Evolutionary conservation across 2,888 invertebrate genomes (phyloP), one percentile per base, ranked within the genome.

Genomic region (Mylabris sibirica): DNA sequence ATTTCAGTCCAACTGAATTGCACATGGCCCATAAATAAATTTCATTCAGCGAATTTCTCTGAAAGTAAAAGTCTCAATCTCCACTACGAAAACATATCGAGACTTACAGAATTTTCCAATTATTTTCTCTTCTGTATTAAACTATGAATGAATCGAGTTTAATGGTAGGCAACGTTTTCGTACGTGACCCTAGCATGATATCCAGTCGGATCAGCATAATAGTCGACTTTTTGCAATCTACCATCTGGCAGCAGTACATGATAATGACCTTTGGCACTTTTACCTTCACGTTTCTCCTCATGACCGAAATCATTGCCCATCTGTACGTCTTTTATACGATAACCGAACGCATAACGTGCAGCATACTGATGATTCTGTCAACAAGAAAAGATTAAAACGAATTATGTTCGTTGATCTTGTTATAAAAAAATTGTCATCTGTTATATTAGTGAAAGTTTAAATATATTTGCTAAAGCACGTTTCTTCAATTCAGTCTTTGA

Each of bases 241-340:
- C 94, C 94, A 84, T 94, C 94, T 1, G 94, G 94, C 57, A 94
- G 85, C 11, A 91, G 86, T 3, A 94, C 93, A 78, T 93, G 92
- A 85, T 94, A 94, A 71, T 90, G 89, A 14, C 94, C 94, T 76
- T 89, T 90, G 1, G 91, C 89, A 60, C 88, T 88, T 72, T 90
- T 89, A 12, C 91, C 92, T 70, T 89, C 88, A 74, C 90, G 89
- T 59, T 88, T 87, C 84, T 94, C 93, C 70, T 89, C 89, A 82
- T 94, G 94, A 9, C 93, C 93, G 81, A 91, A 94, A 81, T 93
- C 91, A 80, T 91, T 93, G 63, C 92, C 92, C 71, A 89, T 89
- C 76, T 90, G 86, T 70, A 88, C 88, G 83, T 94, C 93, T 66
- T 89, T 88, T 4, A 94, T 92, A 70, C 90, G 86, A 85, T 94